phyloP scores from a whole-genome alignment of 2,113 vertebrate species.

The Engraulis encrasicolus region DNA sequence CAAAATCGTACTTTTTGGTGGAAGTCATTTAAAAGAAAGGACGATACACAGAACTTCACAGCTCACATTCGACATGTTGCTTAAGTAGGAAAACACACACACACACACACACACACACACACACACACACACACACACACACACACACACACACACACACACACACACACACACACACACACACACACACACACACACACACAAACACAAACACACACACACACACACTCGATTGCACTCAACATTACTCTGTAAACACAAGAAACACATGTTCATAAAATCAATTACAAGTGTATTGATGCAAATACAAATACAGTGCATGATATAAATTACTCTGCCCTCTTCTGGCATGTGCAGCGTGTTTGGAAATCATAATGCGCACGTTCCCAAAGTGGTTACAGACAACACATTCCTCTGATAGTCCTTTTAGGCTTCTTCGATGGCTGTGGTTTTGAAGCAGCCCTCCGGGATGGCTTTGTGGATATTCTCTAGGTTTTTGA shows the following conservation, averaged over 20 bases:
- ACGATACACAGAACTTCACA: slow-evolving; percentile 29
- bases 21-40: neutral
- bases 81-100: neutral
- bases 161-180: neutral
- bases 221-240: too few species aligned
- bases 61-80: slow-evolving; percentile 9
- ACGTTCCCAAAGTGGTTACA: neutral
- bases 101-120: too few species aligned
- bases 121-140: neutral
- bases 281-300: neutral
- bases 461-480: slow-evolving; percentile 74
- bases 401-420: neutral
- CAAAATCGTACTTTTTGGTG: neutral
- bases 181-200: slow-evolving; percentile 39
- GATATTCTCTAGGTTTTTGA: slow-evolving; percentile 89
- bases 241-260: too few species aligned
- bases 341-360: neutral
- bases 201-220: too few species aligned
- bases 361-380: too few species aligned
- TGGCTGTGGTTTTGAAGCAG: slow-evolving; percentile 84
- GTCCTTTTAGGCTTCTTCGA: slow-evolving; percentile 81
- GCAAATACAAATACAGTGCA: neutral
- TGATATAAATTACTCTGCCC: neutral
- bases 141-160: slow-evolving; percentile 34
- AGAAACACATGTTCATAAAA: neutral